Evolutionary conservation across 2,797 vertebrate species (phyloP).

Genomic region (Monodelphis domestica): DNA sequence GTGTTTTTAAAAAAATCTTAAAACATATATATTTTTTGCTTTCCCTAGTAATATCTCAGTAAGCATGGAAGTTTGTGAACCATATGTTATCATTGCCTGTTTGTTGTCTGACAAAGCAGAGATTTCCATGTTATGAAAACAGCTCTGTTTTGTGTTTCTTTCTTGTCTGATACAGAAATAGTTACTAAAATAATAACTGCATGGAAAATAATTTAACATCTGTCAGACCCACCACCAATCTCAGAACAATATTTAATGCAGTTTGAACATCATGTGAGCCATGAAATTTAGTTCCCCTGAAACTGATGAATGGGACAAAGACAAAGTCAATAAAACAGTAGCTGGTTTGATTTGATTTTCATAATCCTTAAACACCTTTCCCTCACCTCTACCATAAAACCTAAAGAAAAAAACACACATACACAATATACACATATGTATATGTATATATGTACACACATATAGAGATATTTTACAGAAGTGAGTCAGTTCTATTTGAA

Average conservation of each 20-base stretch:
- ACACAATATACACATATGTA: no score
- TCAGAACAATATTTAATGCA: constrained; percentile 48
- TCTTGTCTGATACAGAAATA: constrained; percentile 40
- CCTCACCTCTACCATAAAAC: constrained; percentile 60
- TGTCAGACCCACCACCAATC: constrained; percentile 38
- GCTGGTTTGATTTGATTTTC: constrained; percentile 73
- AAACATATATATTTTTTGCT: constrained; percentile 7
- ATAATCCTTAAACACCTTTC: constrained; percentile 67
- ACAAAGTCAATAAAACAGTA: constrained; percentile 68
- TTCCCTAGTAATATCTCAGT: constrained; percentile 4
- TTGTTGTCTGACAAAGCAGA: constrained; percentile 24
- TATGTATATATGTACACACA: not conserved
- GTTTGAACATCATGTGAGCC: constrained; percentile 68
- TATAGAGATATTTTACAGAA: constrained; percentile 62
- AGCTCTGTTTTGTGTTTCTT: constrained; percentile 38
- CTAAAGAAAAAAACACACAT: constrained; percentile 49
- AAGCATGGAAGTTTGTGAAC: constrained; percentile 16
- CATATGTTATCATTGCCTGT: not conserved
- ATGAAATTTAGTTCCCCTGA: constrained; percentile 54
- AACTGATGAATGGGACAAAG: constrained; percentile 69
- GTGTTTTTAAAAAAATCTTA: not conserved
- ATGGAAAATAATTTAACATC: constrained; percentile 26
- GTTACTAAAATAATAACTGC: constrained; percentile 64
- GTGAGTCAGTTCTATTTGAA: constrained; percentile 72
- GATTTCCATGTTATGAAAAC: constrained; percentile 38